Evolutionary conservation across 2,113 vertebrate species (phyloP).

Genomic region (Dromas ardeola): DNA sequence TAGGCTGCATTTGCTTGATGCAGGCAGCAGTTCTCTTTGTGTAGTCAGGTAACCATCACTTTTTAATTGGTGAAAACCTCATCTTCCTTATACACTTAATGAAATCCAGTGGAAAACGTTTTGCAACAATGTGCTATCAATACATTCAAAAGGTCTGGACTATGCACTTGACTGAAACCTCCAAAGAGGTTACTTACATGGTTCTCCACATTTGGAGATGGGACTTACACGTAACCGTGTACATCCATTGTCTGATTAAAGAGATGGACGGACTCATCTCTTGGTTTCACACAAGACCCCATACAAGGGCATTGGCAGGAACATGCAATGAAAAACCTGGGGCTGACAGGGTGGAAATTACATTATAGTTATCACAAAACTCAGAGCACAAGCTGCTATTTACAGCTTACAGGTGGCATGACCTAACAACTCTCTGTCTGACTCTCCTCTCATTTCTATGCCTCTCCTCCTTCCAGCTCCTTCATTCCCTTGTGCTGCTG

Average conservation of each 20-base stretch:
- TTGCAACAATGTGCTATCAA: neutral
- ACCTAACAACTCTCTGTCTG: neutral
- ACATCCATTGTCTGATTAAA: neutral
- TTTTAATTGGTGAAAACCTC: neutral
- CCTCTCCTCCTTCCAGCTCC: neutral
- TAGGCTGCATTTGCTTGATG: neutral
- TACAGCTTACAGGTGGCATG: neutral
- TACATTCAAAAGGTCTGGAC: neutral
- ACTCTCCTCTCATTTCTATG: neutral
- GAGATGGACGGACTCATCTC: neutral
- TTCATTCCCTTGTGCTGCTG: neutral
- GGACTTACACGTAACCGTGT: neutral
- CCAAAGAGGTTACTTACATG: neutral
- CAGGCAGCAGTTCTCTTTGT: neutral
- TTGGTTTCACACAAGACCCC: neutral
- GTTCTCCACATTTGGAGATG: neutral
- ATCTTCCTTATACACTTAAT: neutral
- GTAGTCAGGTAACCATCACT: neutral
- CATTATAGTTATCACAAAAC: neutral
- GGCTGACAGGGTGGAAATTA: neutral
- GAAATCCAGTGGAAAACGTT: neutral
- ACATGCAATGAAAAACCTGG: neutral
- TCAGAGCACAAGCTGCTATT: neutral
- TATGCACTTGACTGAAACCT: neutral
- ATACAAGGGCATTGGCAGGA: neutral